Evolutionary conservation across 2,888 invertebrate genomes (phyloP), one percentile per base, ranked within the genome.

Genomic region (Barypeithes pellucidus): DNA sequence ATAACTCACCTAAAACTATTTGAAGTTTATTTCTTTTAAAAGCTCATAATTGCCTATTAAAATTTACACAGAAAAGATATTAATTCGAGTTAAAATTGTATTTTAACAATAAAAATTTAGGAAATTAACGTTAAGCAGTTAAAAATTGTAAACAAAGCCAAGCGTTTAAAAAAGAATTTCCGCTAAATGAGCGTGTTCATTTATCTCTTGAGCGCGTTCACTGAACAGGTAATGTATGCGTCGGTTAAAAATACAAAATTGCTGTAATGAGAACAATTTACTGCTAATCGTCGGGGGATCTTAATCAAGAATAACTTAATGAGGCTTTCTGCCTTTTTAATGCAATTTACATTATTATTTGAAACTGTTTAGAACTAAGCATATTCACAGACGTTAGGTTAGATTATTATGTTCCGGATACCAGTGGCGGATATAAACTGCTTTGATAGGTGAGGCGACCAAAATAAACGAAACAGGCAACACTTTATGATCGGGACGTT

Each of bases 181-280:
- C 84, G 84, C 81, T 84, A 82, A 82, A 84, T 80, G 71, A 67
- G 63, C 70, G 63, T 73, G 73, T 73, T 76, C 76, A 63, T 76
- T 76, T 77, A 84, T 85, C 84, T 85, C 84, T 84, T 82, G 83
- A 84, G 83, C 83, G 83, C 83, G 84, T 82, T 85, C 85, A 85
- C 79, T 84, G 85, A 85, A 82, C 85, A 84, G 81, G 82, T 85
- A 86, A 86, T 86, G 79, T 86, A 86, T 86, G 84, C 86, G 84
- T 83, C 85, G 83, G 85, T 86, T 86, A 85, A 85, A 86, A 86
- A 86, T 86, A 86, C 86, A 86, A 86, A 86, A 86, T 86, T 86
- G 86, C 86, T 80, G 82, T 86, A 86, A 86, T 86, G 86, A 86
- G 86, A 86, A 86, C 86, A 86, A 86, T 86, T 86, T 86, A 86